These are phyloP conservation scores for Xylocopa sonorina DNA, from an alignment of 1,140 invertebrate genomes.

Conservation along the genomic window DNA sequence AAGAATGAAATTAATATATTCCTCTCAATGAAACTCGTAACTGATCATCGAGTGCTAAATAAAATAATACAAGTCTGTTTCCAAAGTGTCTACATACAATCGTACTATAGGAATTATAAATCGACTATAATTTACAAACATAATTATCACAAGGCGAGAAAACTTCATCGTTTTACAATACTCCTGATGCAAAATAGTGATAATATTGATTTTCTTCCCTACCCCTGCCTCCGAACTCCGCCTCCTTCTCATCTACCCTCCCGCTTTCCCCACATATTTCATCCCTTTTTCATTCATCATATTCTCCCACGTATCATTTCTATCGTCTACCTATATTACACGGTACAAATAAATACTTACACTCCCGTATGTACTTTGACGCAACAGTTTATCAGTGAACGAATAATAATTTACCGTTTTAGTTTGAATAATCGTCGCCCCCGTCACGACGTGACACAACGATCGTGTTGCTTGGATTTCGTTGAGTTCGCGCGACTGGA, in stretches of 20 bases:
- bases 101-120: conserved; percentile 60
- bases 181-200: conserved; percentile 57
- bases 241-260: neutral
- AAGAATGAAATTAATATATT: conserved; percentile 74
- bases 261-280: neutral
- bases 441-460: neutral
- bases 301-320: conserved; percentile 42
- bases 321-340: conserved; percentile 47
- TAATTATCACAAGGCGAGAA: conserved; percentile 66
- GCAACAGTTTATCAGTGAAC: conserved; percentile 53
- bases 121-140: conserved; percentile 68
- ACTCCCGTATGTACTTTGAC: conserved; percentile 60
- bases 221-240: neutral
- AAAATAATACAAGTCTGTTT: conserved; percentile 66
- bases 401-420: conserved; percentile 45
- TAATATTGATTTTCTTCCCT: conserved; percentile 51
- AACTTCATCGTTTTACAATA: conserved; percentile 61
- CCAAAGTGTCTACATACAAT: conserved; percentile 50
- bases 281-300: conserved; percentile 25
- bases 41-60: conserved; percentile 63
- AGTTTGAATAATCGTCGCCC: neutral
- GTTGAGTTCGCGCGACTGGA: neutral
- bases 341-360: conserved; percentile 54
- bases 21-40: conserved; percentile 65
- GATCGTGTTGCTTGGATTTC: neutral